Conservation (phyloP, 2,797 vertebrate species). For the Gila robusta region DNA sequence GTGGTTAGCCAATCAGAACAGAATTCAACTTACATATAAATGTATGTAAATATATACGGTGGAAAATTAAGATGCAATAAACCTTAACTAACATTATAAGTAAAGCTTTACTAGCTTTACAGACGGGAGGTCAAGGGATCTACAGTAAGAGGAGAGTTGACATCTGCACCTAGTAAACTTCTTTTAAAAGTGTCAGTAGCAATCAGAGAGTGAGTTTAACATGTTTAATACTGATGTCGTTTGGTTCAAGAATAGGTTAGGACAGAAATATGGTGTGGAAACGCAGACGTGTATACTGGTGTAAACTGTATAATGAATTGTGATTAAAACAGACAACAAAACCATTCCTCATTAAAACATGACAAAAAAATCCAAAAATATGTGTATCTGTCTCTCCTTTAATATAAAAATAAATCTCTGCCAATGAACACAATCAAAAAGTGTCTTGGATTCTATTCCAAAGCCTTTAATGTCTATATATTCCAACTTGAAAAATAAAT, state of each 20-base stretch:
- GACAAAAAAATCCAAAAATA: neutral
- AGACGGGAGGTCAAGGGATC: constrained; percentile 8
- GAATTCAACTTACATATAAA: neutral
- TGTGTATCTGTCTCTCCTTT: neutral
- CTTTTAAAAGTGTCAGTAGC: constrained; percentile 66
- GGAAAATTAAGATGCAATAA: neutral
- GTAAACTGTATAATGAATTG: neutral
- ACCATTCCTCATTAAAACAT: neutral
- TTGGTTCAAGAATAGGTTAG: neutral
- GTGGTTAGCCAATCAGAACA: neutral
- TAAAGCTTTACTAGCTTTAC: neutral
- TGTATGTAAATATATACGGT: neutral
- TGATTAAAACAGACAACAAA: neutral
- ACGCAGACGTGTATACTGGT: neutral
- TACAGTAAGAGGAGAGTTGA: constrained; percentile 69
- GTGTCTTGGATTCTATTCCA: neutral
- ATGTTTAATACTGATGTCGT: constrained; percentile 37
- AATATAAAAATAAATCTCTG: neutral
- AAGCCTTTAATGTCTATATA: constrained; percentile 26
- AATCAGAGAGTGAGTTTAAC: constrained; percentile 60
- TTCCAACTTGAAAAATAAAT: constrained; percentile 30
- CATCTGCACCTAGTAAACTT: constrained; percentile 71
- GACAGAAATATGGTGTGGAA: neutral
- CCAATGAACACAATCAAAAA: constrained; percentile 26
- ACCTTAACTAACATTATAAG: neutral